Evolutionary conservation across 2,113 vertebrate species (phyloP).

Genomic region (Argyrosomus japonicus): DNA sequence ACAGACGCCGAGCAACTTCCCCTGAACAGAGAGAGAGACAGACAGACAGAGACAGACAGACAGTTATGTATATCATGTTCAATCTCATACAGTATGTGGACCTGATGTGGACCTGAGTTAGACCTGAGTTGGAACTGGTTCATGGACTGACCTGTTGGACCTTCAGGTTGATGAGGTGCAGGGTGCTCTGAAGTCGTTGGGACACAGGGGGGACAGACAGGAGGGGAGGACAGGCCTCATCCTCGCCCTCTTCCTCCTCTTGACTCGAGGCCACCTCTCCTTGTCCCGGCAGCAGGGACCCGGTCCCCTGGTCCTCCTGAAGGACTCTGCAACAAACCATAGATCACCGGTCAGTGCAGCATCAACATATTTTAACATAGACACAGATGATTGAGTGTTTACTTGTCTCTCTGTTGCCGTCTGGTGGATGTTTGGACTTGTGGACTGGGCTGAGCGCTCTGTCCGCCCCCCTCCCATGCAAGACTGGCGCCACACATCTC

Average conservation of each 20-base stretch:
- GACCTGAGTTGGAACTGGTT: constrained; percentile 57
- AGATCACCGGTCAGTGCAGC: too few relatives aligned
- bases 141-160: constrained; percentile 83
- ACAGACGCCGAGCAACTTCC: constrained; percentile 93
- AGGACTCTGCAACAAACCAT: constrained; percentile 43
- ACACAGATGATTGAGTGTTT: background rate
- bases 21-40: constrained; percentile 74
- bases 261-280: constrained; percentile 80
- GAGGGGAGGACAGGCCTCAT: constrained; percentile 84
- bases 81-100: background rate
- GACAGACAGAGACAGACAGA: background rate
- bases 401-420: constrained; percentile 58
- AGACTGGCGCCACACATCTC: constrained; percentile 91
- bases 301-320: constrained; percentile 86
- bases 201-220: constrained; percentile 76
- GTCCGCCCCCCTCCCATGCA: constrained; percentile 91
- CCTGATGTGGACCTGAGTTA: constrained; percentile 66
- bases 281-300: constrained; percentile 86
- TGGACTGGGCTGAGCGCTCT: constrained; percentile 92
- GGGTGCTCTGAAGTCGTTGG: constrained; percentile 88
- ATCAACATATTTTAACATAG: too few relatives aligned
- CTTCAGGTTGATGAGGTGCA: constrained; percentile 89
- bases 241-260: constrained; percentile 87
- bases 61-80: background rate
- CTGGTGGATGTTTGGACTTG: constrained; percentile 86